Conservation (phyloP, 1,140 invertebrate genomes). For the Oppia nitens region DNA sequence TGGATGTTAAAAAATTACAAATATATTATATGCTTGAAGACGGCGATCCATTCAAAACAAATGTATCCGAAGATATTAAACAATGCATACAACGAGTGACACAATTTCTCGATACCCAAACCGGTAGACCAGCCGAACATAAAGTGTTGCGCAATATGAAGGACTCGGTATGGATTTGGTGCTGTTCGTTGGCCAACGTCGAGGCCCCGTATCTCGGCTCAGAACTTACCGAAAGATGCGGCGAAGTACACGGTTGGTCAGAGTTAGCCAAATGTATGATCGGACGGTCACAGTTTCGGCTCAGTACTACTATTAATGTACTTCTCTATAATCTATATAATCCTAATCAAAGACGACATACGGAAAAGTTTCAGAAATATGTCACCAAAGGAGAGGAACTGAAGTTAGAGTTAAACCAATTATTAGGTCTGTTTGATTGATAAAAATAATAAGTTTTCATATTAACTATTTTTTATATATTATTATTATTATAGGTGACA, state of each 20-base stretch:
- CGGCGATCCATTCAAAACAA: slow-evolving; percentile 50
- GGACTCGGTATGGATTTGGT: slow-evolving; percentile 4
- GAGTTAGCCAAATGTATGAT: slow-evolving; percentile 4
- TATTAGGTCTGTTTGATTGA: slow-evolving; percentile 11
- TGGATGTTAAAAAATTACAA: slow-evolving; percentile 49
- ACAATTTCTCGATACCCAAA: slow-evolving; percentile 38
- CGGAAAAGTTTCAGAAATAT: not conserved
- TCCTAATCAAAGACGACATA: not conserved
- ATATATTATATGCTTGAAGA: slow-evolving; percentile 70
- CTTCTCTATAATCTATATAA: slow-evolving; percentile 2
- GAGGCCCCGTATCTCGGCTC: not conserved
- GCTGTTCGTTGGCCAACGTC: not conserved
- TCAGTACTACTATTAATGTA: slow-evolving; percentile 9
- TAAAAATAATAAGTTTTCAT: slow-evolving; percentile 1
- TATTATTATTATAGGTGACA: slow-evolving; percentile 11
- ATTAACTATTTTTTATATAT: not conserved
- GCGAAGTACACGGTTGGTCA: slow-evolving; percentile 1
- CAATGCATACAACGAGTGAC: slow-evolving; percentile 46
- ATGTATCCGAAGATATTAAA: slow-evolving; percentile 53
- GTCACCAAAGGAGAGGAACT: slow-evolving; percentile 3
- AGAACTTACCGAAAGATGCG: slow-evolving; percentile 9
- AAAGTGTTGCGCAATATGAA: slow-evolving; percentile 13
- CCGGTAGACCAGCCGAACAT: slow-evolving; percentile 26
- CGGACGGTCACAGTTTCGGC: slow-evolving; percentile 3
- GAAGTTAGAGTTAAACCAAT: slow-evolving; percentile 7